phyloP scores from a whole-genome alignment of 2,113 vertebrate species.

The Pipra filicauda region DNA sequence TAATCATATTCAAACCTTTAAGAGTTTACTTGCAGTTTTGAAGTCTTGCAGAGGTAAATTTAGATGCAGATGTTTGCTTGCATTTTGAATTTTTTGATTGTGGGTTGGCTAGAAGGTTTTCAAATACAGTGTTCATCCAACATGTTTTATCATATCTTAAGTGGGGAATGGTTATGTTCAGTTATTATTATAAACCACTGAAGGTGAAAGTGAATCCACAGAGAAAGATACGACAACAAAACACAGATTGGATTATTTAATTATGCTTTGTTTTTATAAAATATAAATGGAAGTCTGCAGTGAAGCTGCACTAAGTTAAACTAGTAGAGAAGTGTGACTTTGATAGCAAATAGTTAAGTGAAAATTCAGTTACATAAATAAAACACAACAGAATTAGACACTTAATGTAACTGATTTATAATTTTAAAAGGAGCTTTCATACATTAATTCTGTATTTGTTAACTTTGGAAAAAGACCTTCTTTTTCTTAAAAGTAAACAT shows the following conservation, averaged over 20 bases:
- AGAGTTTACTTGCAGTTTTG: not conserved
- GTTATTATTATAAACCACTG: not conserved
- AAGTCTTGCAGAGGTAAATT: not conserved
- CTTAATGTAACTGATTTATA: not conserved
- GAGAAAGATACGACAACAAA: not conserved
- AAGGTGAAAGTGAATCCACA: not conserved
- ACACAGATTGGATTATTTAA: not conserved
- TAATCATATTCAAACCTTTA: not conserved
- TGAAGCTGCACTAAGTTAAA: not conserved
- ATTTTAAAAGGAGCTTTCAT: not conserved
- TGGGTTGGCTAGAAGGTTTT: not conserved
- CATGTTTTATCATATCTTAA: not conserved
- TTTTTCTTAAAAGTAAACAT: not conserved
- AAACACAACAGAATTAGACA: not conserved
- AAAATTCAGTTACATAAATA: not conserved
- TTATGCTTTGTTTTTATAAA: not conserved
- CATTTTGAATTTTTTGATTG: not conserved
- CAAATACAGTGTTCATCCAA: not conserved
- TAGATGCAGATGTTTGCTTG: not conserved
- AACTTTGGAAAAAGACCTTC: not conserved
- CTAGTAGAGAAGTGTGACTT: not conserved
- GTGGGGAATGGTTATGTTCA: not conserved
- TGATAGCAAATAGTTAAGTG: not conserved
- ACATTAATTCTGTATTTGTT: not conserved
- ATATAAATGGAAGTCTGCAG: not conserved